Evolutionary conservation across 2,797 vertebrate species (phyloP), one percentile per base, ranked within the genome.

Genomic region (Dallia pectoralis): DNA sequence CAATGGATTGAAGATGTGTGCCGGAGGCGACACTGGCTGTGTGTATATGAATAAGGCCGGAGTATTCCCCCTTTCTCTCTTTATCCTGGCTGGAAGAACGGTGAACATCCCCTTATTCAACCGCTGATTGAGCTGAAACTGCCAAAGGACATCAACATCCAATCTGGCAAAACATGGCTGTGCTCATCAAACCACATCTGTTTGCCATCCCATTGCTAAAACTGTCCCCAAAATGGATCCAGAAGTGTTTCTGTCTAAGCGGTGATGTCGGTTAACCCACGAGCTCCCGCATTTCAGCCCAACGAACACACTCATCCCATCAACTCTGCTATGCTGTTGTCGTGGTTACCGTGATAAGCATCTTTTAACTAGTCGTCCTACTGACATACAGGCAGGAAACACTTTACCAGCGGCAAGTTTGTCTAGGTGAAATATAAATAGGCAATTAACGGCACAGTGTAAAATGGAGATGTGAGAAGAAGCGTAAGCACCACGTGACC

Each of bases 81-180:
- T 44, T 44, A 22, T 70, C 8, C 79, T 75, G 79, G 4, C 30
- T 32, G 84, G 82, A 89, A 88, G 53, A 12, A 59, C 25, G 22
- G 53, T 85, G 87, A 87, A 87, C 88, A 80, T 79, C 78, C 82
- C 85, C 82, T 88, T 75, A 84, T 87, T 85, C 81, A 76, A 79
- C 78, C 75, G 77, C 85, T 87, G 53, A 90, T 87, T 88, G 86
- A 87, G 87, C 90, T 81, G 81, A 90, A 88, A 82, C 82, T 83
- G 88, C 85, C 81, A 82, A 82, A 74, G 85, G 83, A 87, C 82
- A 87, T 88, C 81, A 81, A 75, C 84, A 81, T 87, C 75, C 77
- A 74, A 74, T 82, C 79, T 80, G 68, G 78, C 76, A 67, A 76
- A 66, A 78, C 77, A 14, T 51, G 53, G 63, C 69, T 70, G 56